Evolutionary conservation across 2,797 vertebrate species (phyloP).

Genomic region (Ambastaia sidthimunki): DNA sequence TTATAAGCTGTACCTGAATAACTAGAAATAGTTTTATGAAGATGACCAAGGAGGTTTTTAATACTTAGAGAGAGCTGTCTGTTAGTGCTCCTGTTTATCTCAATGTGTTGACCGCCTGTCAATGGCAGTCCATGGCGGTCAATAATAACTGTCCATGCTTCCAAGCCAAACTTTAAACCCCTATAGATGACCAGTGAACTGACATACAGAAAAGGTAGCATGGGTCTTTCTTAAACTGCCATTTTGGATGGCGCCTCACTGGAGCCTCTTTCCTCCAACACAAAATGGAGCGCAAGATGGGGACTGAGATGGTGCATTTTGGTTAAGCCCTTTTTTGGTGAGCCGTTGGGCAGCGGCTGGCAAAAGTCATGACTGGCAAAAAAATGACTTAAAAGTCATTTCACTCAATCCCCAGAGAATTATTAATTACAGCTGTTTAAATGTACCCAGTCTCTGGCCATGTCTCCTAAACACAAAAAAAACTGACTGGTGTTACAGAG

Average conservation of each 20-base stretch:
- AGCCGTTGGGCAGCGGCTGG: slow-evolving; percentile 29
- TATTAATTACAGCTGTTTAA: slow-evolving; percentile 58
- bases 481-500: slow-evolving; percentile 44
- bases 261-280: slow-evolving; percentile 2
- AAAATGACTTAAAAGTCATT: slow-evolving; percentile 62
- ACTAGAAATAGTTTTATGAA: neutral
- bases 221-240: slow-evolving; percentile 12
- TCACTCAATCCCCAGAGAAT: slow-evolving; percentile 54
- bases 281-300: slow-evolving; percentile 12
- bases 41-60: neutral
- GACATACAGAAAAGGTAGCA: neutral
- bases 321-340: slow-evolving; percentile 18
- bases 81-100: too few relatives aligned
- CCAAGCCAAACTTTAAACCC: neutral
- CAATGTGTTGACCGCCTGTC: too few relatives aligned
- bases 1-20: neutral
- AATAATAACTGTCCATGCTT: neutral
- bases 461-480: slow-evolving; percentile 28
- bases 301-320: neutral
- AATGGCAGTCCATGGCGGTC: too few relatives aligned
- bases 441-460: slow-evolving; percentile 50
- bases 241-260: slow-evolving; percentile 16
- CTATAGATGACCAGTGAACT: neutral
- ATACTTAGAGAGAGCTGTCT: too few relatives aligned
- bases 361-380: slow-evolving; percentile 45